Base-by-base conservation (phyloP, 2,888 invertebrate species). In the Perizoma flavofasciatum region DNA sequence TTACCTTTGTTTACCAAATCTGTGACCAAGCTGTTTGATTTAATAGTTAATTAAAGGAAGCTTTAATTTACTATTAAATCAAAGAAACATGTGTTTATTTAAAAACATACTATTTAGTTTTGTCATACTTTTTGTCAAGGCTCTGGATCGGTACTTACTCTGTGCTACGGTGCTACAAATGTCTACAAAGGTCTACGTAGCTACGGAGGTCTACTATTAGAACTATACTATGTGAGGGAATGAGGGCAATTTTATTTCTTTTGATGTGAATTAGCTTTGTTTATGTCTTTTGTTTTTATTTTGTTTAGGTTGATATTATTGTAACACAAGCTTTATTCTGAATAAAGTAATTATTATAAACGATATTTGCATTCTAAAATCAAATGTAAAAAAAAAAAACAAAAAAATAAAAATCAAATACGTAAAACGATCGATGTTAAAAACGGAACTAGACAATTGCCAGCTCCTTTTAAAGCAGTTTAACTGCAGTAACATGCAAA, bases 111-210 rank as follows among this genome's bases (percentile, higher is more conserved):
- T 22, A 22, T 22, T 22, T 22, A 22, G 1, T 22, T 22, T 22
- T 22, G 22, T 22, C 22, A 22, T 22, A 22, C 22, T 22, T 22
- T 22, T 22, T n/a, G 44, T 6, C 22, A 22, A 5, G 6, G 44
- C 43, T 44, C 6, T 7, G 11, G n/a, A n/a, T 11, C 22, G 41
- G 5, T 44, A 44, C 22, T 6, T 44, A 44, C 22, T 22, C 22
- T 44, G 7, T 49, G 65, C 69, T 66, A 65, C 66, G 69, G 33
- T 8, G 55, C 70, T 71, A 71, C 70, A 67, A 43, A 40, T 49
- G 9, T 55, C 64, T 66, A 63, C 63, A 59, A 65, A 52, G 52
- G 6, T 56, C 66, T 71, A 70, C 67, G 60, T n/a, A n/a, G 48
- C 58, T 62, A 8, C n/a, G 9, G 5, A 7, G 22, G 44, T 44